Conservation (phyloP, 2,888 invertebrate genomes). For the Oxystoma pomonae region DNA sequence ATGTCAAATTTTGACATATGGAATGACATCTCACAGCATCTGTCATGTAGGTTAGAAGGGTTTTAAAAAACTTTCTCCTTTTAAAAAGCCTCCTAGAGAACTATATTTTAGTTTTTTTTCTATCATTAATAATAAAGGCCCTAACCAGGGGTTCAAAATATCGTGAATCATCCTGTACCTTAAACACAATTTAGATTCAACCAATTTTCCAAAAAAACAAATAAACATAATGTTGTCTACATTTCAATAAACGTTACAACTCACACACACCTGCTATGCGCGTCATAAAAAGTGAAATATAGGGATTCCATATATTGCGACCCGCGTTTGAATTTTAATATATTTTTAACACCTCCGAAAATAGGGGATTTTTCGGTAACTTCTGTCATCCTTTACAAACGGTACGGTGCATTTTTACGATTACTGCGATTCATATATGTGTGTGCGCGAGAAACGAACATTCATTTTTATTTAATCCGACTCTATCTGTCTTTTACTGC, state of each 20-base stretch:
- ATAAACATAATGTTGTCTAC: not conserved
- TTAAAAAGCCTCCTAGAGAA: too few relatives aligned
- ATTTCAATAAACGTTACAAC: not conserved
- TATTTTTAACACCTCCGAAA: not conserved
- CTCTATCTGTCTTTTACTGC: not conserved
- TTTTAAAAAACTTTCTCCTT: too few relatives aligned
- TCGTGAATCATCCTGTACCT: too few relatives aligned
- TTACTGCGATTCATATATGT: not conserved
- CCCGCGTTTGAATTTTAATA: not conserved
- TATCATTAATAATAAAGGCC: too few relatives aligned
- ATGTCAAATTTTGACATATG: too few relatives aligned
- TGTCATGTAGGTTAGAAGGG: too few relatives aligned
- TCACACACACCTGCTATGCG: not conserved
- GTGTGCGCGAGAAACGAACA: not conserved
- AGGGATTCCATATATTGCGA: not conserved
- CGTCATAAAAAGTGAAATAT: not conserved
- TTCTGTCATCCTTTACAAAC: not conserved
- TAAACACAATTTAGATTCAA: too few relatives aligned
- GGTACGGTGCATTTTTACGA: not conserved
- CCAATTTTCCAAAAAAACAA: not conserved
- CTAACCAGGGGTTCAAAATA: too few relatives aligned
- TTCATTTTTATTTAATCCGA: not conserved
- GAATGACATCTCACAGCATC: too few relatives aligned
- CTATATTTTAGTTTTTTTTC: too few relatives aligned
- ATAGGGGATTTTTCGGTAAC: not conserved